Evolutionary conservation across 1,140 invertebrate genomes (phyloP), one percentile per base, ranked within the genome.

Genomic region (Pogonomyrmex barbatus): DNA sequence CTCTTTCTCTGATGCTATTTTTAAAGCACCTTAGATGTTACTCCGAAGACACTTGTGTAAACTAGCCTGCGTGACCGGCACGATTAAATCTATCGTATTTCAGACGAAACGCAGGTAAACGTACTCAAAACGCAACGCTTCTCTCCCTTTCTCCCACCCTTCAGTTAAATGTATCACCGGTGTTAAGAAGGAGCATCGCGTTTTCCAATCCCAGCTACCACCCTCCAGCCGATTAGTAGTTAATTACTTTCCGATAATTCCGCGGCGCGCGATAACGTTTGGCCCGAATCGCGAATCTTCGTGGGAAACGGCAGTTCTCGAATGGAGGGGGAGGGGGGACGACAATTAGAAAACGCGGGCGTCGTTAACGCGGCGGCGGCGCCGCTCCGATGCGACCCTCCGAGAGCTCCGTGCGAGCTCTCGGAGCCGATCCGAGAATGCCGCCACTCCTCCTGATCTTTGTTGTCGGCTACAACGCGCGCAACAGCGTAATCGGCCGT

Each of bases 161-260:
- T 14, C 30, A 17, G 58, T 60, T 50, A 70, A 75, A 83, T 39
- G 68, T 83, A 83, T 83, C 79, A 62, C 30, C 54, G 10, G 33
- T 50, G 68, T 83, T 83, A 83, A 83, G 79, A 83, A 83, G 79
- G 68, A 83, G 71, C 79, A 62, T 83, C 54, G 79, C 68, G 54
- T 60, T 83, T 39, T 12, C 79, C 65, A 82, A 81, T 73, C 54
- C 52, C 79, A 2, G 52, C 14, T 71, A 14, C 67, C 47, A 45
- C 52, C 8, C 24, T 24, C 14, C n/a, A 42, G 67, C 68, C 79
- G 68, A 83, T 83, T 83, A 83, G 79, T 54, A 42, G 79, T 75
- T 83, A 83, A 83, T 83, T 83, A 83, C 68, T 75, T 83, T 83
- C 68, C 79, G 79, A 83, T 83, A 83, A 83, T 83, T 83, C 33